Evolutionary conservation across 2,888 invertebrate species (phyloP).

Genomic region (Rhopalosiphum nymphaeae): DNA sequence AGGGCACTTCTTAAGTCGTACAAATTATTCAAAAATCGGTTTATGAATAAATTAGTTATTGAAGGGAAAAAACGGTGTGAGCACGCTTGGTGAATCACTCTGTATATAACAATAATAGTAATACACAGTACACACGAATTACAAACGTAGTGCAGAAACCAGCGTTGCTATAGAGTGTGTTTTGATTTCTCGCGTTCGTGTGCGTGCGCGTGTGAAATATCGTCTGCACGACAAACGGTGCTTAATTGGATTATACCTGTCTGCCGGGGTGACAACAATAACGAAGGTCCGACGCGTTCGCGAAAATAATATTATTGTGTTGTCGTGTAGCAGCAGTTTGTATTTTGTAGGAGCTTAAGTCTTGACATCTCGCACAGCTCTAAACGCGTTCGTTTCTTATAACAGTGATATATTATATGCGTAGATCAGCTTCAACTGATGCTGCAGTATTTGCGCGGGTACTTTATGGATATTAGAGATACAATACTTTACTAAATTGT

Average conservation of each 20-base stretch:
- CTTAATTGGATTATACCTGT: slow-evolving; percentile 11
- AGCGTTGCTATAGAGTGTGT: background rate
- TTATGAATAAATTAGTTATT: background rate
- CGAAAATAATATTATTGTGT: background rate
- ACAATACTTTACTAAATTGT: background rate
- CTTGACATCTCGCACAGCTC: background rate
- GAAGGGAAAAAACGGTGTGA: background rate
- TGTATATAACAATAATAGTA: background rate
- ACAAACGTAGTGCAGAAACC: background rate
- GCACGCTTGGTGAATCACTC: background rate
- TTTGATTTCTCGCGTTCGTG: background rate
- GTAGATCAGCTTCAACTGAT: background rate
- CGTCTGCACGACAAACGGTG: background rate
- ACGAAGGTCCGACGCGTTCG: background rate
- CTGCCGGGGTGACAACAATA: background rate
- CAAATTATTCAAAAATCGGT: background rate
- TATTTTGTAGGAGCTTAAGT: background rate
- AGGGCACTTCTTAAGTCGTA: too few species aligned
- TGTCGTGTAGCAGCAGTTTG: background rate
- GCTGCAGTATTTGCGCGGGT: background rate
- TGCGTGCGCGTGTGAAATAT: background rate
- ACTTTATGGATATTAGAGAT: background rate
- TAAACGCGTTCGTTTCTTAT: background rate
- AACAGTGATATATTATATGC: background rate
- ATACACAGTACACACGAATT: background rate